Evolutionary conservation across 1,140 invertebrate genomes (phyloP).

Genomic region (Drosophila ficusphila): DNA sequence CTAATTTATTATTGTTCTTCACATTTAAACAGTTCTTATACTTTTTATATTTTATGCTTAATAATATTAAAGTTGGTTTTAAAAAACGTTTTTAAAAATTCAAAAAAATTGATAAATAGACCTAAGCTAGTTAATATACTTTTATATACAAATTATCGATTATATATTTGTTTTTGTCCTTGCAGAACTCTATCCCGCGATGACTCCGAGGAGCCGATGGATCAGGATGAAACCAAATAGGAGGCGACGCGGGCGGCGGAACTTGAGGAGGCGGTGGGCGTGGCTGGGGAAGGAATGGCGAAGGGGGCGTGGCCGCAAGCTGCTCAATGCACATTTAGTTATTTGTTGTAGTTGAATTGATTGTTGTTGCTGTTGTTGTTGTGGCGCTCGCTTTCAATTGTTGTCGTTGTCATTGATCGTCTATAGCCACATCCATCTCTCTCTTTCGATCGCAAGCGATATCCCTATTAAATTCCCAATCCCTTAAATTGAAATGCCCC

Average conservation of each 20-base stretch:
- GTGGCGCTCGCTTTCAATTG: slow-evolving; percentile 41
- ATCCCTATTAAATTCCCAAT: neutral
- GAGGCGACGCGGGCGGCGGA: slow-evolving; percentile 5
- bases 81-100: too few species aligned
- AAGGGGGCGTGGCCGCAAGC: slow-evolving; percentile 9
- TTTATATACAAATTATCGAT: too few species aligned
- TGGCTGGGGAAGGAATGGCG: slow-evolving; percentile 2
- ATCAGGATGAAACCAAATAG: slow-evolving; percentile 87
- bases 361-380: slow-evolving; percentile 49
- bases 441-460: neutral
- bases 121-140: too few species aligned
- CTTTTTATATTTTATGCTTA: too few species aligned
- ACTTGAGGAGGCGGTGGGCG: neutral
- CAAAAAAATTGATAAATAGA: too few species aligned
- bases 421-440: slow-evolving; percentile 17
- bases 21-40: too few species aligned
- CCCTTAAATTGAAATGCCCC: neutral
- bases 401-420: slow-evolving; percentile 61
- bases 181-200: slow-evolving; percentile 87
- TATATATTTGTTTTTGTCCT: neutral
- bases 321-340: slow-evolving; percentile 75
- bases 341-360: slow-evolving; percentile 54
- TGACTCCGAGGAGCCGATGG: slow-evolving; percentile 92
- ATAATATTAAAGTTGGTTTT: too few species aligned
- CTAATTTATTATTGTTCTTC: too few species aligned